Conservation (phyloP, 2,113 vertebrate species). For the Phalacrocorax pelagicus region DNA sequence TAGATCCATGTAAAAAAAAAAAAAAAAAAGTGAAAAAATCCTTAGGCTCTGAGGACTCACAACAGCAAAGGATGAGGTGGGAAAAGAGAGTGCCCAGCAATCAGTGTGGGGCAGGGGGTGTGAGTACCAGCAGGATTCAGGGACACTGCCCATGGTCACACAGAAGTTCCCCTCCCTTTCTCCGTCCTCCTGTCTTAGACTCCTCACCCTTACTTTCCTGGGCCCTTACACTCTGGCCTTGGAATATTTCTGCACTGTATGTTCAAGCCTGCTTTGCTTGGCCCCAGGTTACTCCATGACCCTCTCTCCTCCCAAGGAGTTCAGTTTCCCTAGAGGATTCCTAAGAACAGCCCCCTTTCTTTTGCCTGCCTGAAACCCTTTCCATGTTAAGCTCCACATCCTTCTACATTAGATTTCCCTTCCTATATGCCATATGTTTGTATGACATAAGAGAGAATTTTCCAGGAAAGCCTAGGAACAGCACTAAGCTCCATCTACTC, state of each 20-base stretch:
- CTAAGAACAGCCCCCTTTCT: not conserved
- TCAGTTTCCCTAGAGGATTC: not conserved
- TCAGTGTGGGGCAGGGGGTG: not conserved
- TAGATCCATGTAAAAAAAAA: not conserved
- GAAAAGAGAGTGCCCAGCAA: not conserved
- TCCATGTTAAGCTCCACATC: not conserved
- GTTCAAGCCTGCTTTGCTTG: not conserved
- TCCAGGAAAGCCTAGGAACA: not conserved
- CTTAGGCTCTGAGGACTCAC: not conserved
- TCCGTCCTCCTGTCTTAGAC: not conserved
- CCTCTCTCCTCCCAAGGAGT: not conserved
- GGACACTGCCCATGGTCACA: fast-evolving
- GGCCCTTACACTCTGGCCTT: not conserved
- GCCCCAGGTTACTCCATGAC: not conserved
- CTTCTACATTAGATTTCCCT: not conserved
- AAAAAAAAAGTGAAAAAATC: not conserved
- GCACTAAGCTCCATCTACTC: not conserved
- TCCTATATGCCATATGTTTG: not conserved
- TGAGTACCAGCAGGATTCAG: fast-evolving
- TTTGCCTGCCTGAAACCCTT: not conserved
- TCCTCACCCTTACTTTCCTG: not conserved
- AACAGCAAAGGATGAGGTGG: not conserved
- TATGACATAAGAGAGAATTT: not conserved
- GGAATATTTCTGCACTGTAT: not conserved
- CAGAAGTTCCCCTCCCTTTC: not conserved